Evolutionary conservation across 2,888 invertebrate genomes (phyloP).

Genomic region (Drosophila crucigera): DNA sequence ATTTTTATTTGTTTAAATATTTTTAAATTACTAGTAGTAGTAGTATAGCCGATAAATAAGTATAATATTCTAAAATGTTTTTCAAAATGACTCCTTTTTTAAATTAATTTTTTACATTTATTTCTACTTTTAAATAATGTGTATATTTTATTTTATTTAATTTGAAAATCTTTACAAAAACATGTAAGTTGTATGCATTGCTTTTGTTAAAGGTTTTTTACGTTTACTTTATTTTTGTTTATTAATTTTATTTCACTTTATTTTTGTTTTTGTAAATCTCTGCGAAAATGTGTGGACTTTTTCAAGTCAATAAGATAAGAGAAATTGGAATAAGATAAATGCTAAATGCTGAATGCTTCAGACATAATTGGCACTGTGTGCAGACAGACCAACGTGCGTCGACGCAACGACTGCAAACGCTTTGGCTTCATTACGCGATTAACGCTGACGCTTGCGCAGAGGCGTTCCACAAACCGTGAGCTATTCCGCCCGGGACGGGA

Average conservation of each 20-base stretch:
- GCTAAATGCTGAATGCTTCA: background rate
- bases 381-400: conserved; percentile 47
- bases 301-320: background rate
- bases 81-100: background rate
- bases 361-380: background rate
- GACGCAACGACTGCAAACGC: conserved; percentile 53
- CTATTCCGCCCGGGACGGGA: background rate
- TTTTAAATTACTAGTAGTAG: too few relatives aligned
- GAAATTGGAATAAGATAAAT: too few relatives aligned
- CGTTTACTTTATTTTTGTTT: background rate
- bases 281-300: background rate
- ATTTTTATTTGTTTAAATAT: background rate
- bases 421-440: conserved; percentile 78
- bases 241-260: background rate
- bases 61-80: background rate
- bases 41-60: background rate
- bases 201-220: background rate
- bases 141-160: background rate
- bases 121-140: rapidly evolving
- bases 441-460: conserved; percentile 45
- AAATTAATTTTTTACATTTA: background rate
- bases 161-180: background rate
- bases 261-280: background rate
- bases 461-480: conserved; percentile 22
- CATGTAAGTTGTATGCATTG: background rate